Percentiles rank a stretch among this genome's conserved stretches.
These are phyloP conservation scores for Itoplectis maculator DNA, from an alignment of 2,888 invertebrate genomes.

Conservation along the genomic window DNA sequence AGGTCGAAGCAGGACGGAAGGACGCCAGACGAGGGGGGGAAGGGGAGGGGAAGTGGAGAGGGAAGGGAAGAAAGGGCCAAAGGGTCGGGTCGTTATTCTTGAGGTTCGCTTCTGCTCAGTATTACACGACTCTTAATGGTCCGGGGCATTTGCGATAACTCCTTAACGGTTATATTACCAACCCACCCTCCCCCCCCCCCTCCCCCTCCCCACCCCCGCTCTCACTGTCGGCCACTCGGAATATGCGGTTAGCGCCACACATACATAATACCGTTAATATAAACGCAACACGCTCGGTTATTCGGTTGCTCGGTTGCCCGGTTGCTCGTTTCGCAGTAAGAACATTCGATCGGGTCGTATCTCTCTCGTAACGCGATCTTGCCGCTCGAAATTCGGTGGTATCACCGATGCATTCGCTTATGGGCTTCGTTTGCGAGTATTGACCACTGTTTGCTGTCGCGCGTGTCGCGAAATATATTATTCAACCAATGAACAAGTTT, in stretches of 20 bases:
- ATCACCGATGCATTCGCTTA: not conserved
- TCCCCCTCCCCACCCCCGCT: not conserved
- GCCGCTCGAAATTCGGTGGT: not conserved
- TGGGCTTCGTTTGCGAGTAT: no score
- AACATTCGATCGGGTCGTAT: slow-evolving; percentile 18
- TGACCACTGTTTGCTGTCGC: no score
- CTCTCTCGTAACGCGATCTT: slow-evolving; percentile 7
- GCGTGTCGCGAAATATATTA: no score
- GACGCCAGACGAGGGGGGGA: no score
- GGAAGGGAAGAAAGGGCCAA: slow-evolving; percentile 15
- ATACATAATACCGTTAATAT: slow-evolving; percentile 10
- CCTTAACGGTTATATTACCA: slow-evolving; percentile 52
- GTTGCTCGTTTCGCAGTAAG: slow-evolving; percentile 18
- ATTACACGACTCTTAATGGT: slow-evolving; percentile 44
- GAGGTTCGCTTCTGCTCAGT: slow-evolving; percentile 32
- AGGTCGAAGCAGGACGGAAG: not conserved
- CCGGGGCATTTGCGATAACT: slow-evolving; percentile 57
- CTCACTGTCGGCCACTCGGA: not conserved
- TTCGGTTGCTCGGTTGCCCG: not conserved
- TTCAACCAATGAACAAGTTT: no score
- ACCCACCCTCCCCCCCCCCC: no score
- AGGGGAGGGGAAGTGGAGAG: no score
- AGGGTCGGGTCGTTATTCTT: slow-evolving; percentile 12
- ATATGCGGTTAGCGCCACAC: slow-evolving; percentile 17
- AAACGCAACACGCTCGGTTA: slow-evolving; percentile 2